Evolutionary conservation across 1,140 invertebrate species (phyloP).

Genomic region (Gonioctena quinquepunctata): DNA sequence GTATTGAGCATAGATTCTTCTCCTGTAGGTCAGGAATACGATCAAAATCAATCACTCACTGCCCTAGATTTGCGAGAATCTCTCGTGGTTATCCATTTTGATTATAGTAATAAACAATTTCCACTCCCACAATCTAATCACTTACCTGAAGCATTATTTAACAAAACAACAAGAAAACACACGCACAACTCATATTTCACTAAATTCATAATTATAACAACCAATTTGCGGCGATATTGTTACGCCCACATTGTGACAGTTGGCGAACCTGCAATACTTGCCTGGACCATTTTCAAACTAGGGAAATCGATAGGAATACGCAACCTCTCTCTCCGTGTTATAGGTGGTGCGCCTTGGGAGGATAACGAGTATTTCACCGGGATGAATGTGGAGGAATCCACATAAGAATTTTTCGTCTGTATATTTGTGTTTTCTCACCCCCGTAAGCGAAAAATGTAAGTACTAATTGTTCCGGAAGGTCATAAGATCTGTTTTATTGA

Average conservation of each 20-base stretch:
- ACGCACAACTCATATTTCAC: constrained; percentile 10
- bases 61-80: neutral
- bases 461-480: no score
- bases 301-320: constrained; percentile 6
- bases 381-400: no score
- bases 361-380: no score
- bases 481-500: no score
- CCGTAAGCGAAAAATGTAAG: no score
- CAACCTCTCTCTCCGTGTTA: neutral
- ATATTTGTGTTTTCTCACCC: no score
- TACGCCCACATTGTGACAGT: constrained; percentile 15
- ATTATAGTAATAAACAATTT: no score
- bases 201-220: constrained; percentile 3
- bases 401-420: no score
- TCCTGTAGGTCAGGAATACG: no score
- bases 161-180: constrained; percentile 1
- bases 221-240: neutral
- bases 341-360: neutral
- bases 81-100: no score
- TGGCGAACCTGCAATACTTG: neutral
- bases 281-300: neutral
- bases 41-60: neutral
- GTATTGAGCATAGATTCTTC: no score
- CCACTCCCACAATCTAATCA: no score
- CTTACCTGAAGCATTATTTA: constrained; percentile 11